These are phyloP conservation scores for Aricia artaxerxes DNA, from an alignment of 2,888 invertebrate species.

Conservation along the genomic window DNA sequence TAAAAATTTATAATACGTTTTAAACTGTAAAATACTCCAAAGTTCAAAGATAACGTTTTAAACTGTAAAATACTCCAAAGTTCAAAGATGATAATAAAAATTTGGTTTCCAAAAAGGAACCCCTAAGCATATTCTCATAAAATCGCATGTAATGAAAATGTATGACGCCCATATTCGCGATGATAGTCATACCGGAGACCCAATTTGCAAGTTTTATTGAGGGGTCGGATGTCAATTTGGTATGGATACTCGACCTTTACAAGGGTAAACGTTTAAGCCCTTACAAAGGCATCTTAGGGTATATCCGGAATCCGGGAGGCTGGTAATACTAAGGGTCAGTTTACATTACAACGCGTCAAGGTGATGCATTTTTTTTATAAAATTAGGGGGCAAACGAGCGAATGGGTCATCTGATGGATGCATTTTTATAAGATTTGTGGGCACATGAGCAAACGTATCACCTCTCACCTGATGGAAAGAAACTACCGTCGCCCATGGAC, in stretches of 20 bases:
- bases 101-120: not conserved
- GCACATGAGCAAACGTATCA: too few species aligned
- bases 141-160: not conserved
- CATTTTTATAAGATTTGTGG: too few species aligned
- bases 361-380: too few species aligned
- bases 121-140: not conserved
- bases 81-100: not conserved
- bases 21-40: too few species aligned
- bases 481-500: too few species aligned
- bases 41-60: not conserved
- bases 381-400: too few species aligned
- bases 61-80: too few species aligned
- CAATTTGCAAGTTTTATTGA: constrained; percentile 29
- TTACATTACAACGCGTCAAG: too few species aligned
- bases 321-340: not conserved
- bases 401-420: too few species aligned
- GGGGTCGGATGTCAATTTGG: constrained; percentile 12
- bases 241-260: not conserved
- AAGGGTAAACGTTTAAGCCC: not conserved
- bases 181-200: not conserved
- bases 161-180: not conserved
- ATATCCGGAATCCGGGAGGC: not conserved
- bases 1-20: too few species aligned
- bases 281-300: not conserved
- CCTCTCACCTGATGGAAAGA: too few species aligned